phyloP scores from a whole-genome alignment of 23 tunicate genomes.

The Botrylloides violaceus region DNA sequence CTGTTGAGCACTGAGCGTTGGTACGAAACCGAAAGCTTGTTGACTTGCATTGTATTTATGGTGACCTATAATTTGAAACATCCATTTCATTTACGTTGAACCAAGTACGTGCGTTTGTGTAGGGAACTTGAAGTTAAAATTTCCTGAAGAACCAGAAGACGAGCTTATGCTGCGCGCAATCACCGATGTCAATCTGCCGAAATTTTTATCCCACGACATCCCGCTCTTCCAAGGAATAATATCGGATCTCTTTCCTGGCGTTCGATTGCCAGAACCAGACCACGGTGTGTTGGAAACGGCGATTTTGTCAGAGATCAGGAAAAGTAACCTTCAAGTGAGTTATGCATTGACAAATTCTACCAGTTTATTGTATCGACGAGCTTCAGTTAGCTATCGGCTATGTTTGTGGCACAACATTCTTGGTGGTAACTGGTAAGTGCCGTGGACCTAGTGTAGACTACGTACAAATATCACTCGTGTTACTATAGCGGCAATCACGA shows the following conservation, averaged over 20 bases:
- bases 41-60: too few species aligned
- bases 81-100: too few species aligned
- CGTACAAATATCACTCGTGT: too few species aligned
- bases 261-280: constrained; percentile 44
- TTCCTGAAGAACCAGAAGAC: constrained; percentile 64
- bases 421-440: too few species aligned
- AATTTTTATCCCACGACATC: constrained; percentile 24
- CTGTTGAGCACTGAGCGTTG: too few species aligned
- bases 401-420: too few species aligned
- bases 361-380: not conserved
- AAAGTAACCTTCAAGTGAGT: constrained; percentile 63
- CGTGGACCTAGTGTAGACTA: too few species aligned
- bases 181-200: constrained; percentile 20
- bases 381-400: too few species aligned
- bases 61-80: too few species aligned
- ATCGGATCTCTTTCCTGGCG: constrained; percentile 21
- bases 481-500: too few species aligned
- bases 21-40: too few species aligned
- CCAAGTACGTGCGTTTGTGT: too few species aligned
- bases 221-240: constrained; percentile 27
- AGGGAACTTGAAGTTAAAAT: constrained; percentile 76
- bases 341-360: not conserved
- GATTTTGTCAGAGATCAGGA: constrained; percentile 38
- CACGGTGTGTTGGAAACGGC: constrained; percentile 78
- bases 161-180: constrained; percentile 57